Evolutionary conservation across 2,888 invertebrate species (phyloP), one percentile per base, ranked within the genome.

Genomic region (Clostera curtula): DNA sequence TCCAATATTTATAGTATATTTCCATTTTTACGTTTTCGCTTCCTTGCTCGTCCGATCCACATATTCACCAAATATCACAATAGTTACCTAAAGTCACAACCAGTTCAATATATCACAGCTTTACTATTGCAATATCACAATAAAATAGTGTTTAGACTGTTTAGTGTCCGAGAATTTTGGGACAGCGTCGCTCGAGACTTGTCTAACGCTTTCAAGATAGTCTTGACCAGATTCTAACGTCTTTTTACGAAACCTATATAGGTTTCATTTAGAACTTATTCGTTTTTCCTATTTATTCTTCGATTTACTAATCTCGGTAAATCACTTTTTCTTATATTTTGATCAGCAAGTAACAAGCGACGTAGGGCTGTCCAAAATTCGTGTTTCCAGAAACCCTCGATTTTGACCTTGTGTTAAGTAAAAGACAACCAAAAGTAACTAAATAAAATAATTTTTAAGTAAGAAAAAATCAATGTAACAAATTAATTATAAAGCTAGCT

Each of bases 351-450:
- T 56, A 56, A 47, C 57, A 53, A 49, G 48, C 49, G 51, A 58
- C 53, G 56, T 53, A 67, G 64, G 68, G 72, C 73, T 74, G 77
- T 76, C 71, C 73, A 50, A 72, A 73, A 68, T 66, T 65, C 54
- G 62, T 58, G 66, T 61, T 61, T 64, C 68, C 70, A 61, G 63
- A 63, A 53, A 69, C 60, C 75, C 79, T 76, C 71, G 63, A 60
- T 71, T 71, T 75, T 63, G 71, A 71, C 60, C 58, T 75, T 70
- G 67, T 75, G 66, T 71, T 75, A 74, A 75, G 72, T 74, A 73
- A 80, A 77, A 82, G 76, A 77, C 83, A 83, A 82, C 83, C 83
- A 83, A 83, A 83, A 82, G 80, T 74, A 74, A 77, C 73, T 79
- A 77, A 77, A 80, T 79, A 76, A 49, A 82, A 66, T 79, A 79